Evolutionary conservation across 2,113 vertebrate species (phyloP).

Genomic region (Mus pahari): DNA sequence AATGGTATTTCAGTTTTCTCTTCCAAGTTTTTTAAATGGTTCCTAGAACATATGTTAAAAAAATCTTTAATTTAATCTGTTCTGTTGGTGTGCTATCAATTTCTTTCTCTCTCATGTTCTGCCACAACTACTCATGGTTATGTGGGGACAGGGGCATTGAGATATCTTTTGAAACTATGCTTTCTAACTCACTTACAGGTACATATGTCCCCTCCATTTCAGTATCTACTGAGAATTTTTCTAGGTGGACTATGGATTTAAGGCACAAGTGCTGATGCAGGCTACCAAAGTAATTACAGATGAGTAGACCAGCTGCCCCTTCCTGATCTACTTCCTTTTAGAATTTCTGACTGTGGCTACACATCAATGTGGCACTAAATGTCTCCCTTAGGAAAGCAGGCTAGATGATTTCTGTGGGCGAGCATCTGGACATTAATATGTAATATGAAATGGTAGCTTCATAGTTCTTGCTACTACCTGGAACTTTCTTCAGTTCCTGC

Average conservation of each 20-base stretch:
- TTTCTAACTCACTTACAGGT: not conserved
- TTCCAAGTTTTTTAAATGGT: not conserved
- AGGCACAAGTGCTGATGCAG: not conserved
- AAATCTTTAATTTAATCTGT: not conserved
- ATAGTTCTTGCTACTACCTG: not conserved
- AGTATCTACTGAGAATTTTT: not conserved
- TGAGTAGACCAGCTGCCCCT: not conserved
- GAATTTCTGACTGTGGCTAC: not conserved
- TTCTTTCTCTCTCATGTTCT: not conserved
- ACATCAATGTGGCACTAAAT: not conserved
- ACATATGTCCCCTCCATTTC: not conserved
- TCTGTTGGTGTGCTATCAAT: not conserved
- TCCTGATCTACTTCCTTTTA: not conserved
- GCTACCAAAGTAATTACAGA: not conserved
- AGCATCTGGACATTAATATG: not conserved
- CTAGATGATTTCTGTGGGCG: not conserved
- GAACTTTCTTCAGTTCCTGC: not conserved
- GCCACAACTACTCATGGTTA: not conserved
- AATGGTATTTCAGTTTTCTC: slow-evolving; percentile 7
- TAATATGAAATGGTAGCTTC: not conserved
- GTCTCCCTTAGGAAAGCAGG: not conserved
- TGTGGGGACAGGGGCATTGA: not conserved
- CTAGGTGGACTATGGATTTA: not conserved
- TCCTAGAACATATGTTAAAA: not conserved
- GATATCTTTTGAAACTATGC: not conserved